Evolutionary conservation across 2,797 vertebrate species (phyloP).

Genomic region (Ctenopoma multispine): DNA sequence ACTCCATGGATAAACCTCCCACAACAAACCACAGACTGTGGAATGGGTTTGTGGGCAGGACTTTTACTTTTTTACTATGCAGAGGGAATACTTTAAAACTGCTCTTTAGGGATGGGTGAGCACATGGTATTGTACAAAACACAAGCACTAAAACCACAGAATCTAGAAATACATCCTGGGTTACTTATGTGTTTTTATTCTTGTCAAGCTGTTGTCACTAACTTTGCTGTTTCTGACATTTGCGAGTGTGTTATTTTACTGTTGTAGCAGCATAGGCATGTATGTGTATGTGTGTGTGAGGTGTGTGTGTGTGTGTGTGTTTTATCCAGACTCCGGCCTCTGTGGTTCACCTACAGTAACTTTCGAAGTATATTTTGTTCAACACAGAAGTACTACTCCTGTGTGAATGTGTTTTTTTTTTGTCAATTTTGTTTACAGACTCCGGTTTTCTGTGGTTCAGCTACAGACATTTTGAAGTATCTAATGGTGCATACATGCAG

Average conservation of each 20-base stretch:
- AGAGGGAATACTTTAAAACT: constrained; percentile 47
- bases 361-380: constrained; percentile 68
- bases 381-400: constrained; percentile 6
- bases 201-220: constrained; percentile 24
- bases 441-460: constrained; percentile 78
- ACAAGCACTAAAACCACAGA: constrained; percentile 68
- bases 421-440: constrained; percentile 71
- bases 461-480: constrained; percentile 78
- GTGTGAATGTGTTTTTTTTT: constrained; percentile 31
- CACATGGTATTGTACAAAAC: constrained; percentile 57
- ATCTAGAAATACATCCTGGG: constrained; percentile 66
- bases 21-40: constrained; percentile 77
- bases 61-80: constrained; percentile 49
- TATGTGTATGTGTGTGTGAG: neutral
- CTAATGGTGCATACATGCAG: constrained; percentile 49
- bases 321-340: constrained; percentile 72
- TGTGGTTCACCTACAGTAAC: constrained; percentile 79
- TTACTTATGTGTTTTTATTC: constrained; percentile 23
- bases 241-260: constrained; percentile 61
- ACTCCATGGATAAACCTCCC: constrained; percentile 67
- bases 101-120: constrained; percentile 57
- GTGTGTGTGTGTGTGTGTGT: constrained; percentile 15
- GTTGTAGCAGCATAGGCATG: constrained; percentile 12
- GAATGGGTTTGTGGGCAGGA: constrained; percentile 53
- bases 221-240: constrained; percentile 32